Evolutionary conservation across 1,140 invertebrate species (phyloP), one percentile per base, ranked within the genome.

Genomic region (Megalonaias nervosa): DNA sequence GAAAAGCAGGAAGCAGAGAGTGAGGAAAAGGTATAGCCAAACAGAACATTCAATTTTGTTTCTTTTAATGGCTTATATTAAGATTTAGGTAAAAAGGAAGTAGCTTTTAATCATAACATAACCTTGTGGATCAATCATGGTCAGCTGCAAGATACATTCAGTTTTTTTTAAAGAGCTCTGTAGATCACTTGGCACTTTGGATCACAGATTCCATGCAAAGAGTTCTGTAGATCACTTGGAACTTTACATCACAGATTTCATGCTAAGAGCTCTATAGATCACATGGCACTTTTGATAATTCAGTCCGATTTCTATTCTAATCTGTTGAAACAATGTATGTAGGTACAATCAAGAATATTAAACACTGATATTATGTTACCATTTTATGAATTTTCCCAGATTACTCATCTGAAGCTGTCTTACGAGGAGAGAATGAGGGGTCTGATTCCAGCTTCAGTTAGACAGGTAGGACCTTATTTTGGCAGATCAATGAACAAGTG

Each of bases 391-490:
- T 60, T 68, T 16, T 78, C 78, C 31, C 74, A 89, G 88, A 74
- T 87, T 4, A 87, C 87, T 16, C 83, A 86, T 21, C 55, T 90
- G 62, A 86, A 86, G 73, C 69, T 89, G 31, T 75, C 86, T 31
- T 88, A 85, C 76, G 89, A 91, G 76, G 86, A 89, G n/a, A 87
- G 81, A 65, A 79, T 91, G 65, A 85, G 83, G 79, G 89, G 89
- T 2, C 77, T 90, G n/a, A 82, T 91, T 75, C 88, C 89, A 55
- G 70, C 81, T 31, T 81, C 85, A 66, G 80, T 89, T 13, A 84
- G 87, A 83, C 84, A 88, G 83, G 89, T 89, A 81, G 71, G 79
- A 13, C 70, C 15, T 31, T 71, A 16, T 26, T 55, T 56, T 19
- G 55, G 31, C 16, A 60, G 14, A 38, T 69, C n/a, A 68, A 56